A percentile compares a stretch with the other conserved stretches of the same genome.
Evolutionary conservation across 2,797 vertebrate genomes (phyloP).

Genomic region (Hephaestus fuliginosus): DNA sequence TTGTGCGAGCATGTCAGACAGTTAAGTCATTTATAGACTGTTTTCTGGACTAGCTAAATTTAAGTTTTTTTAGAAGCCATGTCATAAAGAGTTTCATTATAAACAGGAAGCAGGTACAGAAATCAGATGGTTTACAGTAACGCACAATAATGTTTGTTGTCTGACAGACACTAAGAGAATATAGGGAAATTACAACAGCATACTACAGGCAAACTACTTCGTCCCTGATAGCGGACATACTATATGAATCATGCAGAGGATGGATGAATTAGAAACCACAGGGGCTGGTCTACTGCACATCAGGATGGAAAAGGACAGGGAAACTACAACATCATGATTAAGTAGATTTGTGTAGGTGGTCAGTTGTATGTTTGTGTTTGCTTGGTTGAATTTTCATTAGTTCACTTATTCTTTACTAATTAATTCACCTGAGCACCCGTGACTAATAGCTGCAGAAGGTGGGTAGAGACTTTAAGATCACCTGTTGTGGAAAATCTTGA

Average conservation of each 20-base stretch:
- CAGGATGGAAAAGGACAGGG: background rate
- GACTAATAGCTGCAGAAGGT: background rate
- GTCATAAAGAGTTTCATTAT: background rate
- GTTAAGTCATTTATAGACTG: too few relatives aligned
- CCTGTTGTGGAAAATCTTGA: background rate
- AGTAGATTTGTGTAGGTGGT: slow-evolving; percentile 11
- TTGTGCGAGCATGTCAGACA: background rate
- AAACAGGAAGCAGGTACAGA: background rate
- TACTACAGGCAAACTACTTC: background rate
- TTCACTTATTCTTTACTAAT: background rate
- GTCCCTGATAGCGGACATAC: background rate
- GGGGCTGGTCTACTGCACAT: background rate
- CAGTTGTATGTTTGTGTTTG: background rate
- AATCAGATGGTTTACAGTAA: background rate
- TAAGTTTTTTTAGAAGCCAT: background rate
- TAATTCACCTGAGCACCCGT: background rate
- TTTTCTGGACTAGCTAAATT: background rate
- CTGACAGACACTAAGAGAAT: background rate
- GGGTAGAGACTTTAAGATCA: background rate
- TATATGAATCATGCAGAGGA: slow-evolving; percentile 3
- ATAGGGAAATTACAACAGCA: background rate
- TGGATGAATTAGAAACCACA: slow-evolving; percentile 15
- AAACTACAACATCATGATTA: slow-evolving; percentile 9
- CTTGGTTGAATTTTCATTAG: too few relatives aligned
- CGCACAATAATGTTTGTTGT: slow-evolving; percentile 1